phyloP scores from a whole-genome alignment of 2,113 vertebrate genomes.

The Saiga tatarica region DNA sequence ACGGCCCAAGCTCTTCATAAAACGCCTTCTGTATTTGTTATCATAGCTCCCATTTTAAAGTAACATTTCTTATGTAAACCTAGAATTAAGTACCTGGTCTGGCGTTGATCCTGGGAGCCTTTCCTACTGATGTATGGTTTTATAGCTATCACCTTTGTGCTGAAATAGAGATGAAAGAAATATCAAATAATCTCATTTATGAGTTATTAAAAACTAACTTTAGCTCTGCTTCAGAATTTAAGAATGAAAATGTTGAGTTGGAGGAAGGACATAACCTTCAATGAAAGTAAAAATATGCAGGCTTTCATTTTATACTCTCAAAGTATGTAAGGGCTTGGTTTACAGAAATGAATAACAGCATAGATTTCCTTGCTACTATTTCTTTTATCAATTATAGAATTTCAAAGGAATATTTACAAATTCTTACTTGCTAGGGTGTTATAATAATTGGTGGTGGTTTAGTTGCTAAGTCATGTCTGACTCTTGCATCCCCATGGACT shows the following conservation, averaged over 20 bases:
- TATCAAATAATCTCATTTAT: neutral
- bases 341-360: constrained; percentile 11
- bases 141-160: neutral
- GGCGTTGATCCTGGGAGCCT: neutral
- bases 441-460: neutral
- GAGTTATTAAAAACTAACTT: constrained; percentile 8
- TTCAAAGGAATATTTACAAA: neutral
- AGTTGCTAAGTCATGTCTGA: neutral
- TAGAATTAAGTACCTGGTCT: neutral
- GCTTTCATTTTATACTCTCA: constrained; percentile 31
- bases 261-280: neutral
- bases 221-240: constrained; percentile 18
- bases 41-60: neutral
- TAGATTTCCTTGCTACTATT: neutral
- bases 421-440: constrained; percentile 5
- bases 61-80: neutral
- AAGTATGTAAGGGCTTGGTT: constrained; percentile 19
- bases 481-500: neutral
- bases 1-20: neutral
- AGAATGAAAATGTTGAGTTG: constrained; percentile 32
- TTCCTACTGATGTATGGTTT: neutral
- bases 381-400: neutral
- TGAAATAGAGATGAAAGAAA: neutral
- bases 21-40: neutral
- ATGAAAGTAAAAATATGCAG: constrained; percentile 23